These are phyloP conservation scores for Leucoma salicis DNA, from an alignment of 2,888 invertebrate genomes.

Conservation along the genomic window DNA sequence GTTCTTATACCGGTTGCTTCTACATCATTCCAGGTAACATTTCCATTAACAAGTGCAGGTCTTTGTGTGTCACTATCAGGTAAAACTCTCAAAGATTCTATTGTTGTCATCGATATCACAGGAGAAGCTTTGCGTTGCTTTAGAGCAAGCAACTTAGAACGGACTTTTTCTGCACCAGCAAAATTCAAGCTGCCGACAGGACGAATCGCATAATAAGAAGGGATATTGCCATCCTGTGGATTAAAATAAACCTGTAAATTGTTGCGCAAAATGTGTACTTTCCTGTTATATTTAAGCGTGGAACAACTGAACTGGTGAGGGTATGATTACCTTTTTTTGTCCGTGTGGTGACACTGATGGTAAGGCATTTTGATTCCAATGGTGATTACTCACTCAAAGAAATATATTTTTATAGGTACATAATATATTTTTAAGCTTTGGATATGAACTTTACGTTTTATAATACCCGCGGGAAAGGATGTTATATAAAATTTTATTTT, in stretches of 20 bases:
- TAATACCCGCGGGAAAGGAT: too few relatives aligned
- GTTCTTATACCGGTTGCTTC: constrained; percentile 26
- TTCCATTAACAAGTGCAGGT: background rate
- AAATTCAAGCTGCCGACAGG: constrained; percentile 68
- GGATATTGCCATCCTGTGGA: constrained; percentile 50
- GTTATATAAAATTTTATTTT: too few relatives aligned
- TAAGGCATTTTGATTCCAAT: too few relatives aligned
- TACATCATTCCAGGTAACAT: constrained; percentile 13
- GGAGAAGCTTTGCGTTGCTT: constrained; percentile 28
- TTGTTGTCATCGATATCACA: constrained; percentile 9
- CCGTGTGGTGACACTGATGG: too few relatives aligned
- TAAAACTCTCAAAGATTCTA: constrained; percentile 40
- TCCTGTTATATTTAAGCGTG: too few relatives aligned
- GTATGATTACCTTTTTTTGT: too few relatives aligned
- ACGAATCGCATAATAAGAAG: constrained; percentile 60
- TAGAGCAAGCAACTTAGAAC: constrained; percentile 50
- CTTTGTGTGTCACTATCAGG: constrained; percentile 31
- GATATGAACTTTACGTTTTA: too few relatives aligned
- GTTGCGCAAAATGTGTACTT: too few relatives aligned
- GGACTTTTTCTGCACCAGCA: constrained; percentile 68
- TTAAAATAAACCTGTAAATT: background rate
- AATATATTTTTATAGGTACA: too few relatives aligned
- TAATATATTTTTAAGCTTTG: too few relatives aligned
- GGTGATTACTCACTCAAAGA: too few relatives aligned
- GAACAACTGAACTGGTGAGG: too few relatives aligned